These are phyloP conservation scores for Carcharodon carcharias DNA, from an alignment of 2,797 vertebrate genomes.

Conservation along the genomic window DNA sequence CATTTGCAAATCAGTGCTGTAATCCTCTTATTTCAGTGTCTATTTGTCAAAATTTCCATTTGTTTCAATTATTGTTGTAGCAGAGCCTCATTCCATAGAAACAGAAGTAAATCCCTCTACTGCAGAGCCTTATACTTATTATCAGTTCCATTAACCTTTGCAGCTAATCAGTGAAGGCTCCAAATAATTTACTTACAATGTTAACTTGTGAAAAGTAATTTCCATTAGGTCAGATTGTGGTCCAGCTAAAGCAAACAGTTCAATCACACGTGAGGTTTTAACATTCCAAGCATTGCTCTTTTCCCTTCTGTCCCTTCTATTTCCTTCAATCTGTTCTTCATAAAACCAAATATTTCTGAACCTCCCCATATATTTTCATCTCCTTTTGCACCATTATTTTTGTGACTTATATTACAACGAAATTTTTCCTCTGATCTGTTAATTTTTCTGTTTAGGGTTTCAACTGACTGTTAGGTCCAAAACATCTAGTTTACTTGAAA, in stretches of 20 bases:
- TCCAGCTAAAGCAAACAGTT: background rate
- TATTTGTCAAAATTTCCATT: background rate
- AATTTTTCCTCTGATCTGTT: background rate
- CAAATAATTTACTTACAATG: constrained; percentile 26
- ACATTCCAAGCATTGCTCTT: background rate
- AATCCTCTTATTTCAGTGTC: constrained; percentile 15
- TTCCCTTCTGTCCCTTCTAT: background rate
- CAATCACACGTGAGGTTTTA: background rate
- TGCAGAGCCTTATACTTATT: background rate
- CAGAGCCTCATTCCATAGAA: background rate
- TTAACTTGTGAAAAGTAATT: constrained; percentile 28
- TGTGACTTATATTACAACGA: background rate
- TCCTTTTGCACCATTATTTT: background rate
- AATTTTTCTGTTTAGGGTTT: background rate
- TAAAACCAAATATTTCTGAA: background rate
- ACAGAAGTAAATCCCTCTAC: background rate
- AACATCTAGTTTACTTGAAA: background rate
- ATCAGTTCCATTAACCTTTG: constrained; percentile 20
- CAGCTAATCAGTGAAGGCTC: background rate
- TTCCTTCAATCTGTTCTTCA: background rate
- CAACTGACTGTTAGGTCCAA: background rate
- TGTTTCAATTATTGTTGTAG: constrained; percentile 17
- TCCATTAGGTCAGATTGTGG: background rate
- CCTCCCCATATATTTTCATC: background rate
- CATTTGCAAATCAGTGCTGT: background rate